These are phyloP conservation scores for Chlamydotis undulata DNA, from an alignment of 2,113 vertebrate genomes.

Conservation along the genomic window DNA sequence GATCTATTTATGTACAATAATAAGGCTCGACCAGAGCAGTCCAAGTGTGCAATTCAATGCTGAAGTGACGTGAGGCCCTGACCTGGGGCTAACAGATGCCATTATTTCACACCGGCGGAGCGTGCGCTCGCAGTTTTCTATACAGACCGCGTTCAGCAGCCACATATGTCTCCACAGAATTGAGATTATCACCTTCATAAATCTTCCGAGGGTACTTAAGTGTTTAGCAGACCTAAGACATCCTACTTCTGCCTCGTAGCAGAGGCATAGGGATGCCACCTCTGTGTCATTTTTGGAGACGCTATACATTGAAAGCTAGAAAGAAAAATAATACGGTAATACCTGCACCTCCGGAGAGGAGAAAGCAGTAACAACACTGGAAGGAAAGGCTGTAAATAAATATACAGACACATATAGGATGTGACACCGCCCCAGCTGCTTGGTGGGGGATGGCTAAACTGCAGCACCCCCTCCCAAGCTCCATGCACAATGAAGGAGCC, in stretches of 20 bases:
- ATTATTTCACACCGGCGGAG: background rate
- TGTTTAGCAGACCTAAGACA: background rate
- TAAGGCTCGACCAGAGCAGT: background rate
- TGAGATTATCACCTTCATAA: background rate
- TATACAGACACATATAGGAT: background rate
- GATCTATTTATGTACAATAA: background rate
- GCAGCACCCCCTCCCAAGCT: background rate
- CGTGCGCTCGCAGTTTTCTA: background rate
- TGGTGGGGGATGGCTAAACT: background rate
- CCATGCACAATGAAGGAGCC: rapidly evolving
- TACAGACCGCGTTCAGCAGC: rapidly evolving
- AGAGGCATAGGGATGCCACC: background rate
- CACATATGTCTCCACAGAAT: rapidly evolving
- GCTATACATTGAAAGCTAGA: background rate
- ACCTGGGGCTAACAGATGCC: background rate
- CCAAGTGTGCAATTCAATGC: background rate
- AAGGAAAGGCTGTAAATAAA: background rate
- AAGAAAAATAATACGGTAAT: background rate
- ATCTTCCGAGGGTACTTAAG: background rate
- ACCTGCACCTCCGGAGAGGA: background rate
- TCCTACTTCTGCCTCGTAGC: background rate
- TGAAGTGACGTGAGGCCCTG: background rate
- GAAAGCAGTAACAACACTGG: background rate
- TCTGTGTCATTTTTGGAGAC: background rate
- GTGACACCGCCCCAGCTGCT: background rate